Evolutionary conservation across 2,888 invertebrate species (phyloP), one percentile per base, ranked within the genome.

Genomic region (Tetragnatha montana): DNA sequence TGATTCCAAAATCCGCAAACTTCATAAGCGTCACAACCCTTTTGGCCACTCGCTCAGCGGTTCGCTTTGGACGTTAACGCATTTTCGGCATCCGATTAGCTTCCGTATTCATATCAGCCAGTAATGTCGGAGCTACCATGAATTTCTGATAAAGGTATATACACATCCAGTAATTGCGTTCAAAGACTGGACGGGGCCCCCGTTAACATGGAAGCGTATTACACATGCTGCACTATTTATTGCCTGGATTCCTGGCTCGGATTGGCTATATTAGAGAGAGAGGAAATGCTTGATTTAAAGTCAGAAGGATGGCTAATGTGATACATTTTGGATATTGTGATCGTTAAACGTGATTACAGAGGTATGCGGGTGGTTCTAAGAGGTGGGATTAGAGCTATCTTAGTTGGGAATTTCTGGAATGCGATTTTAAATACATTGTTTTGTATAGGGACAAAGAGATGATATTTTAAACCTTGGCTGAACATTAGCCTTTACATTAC

Each of bases 81-180:
- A 35, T 82, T 82, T 51, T 51, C 22, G 10, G 51, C 22, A 74
- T 71, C 74, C 74, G 82, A 82, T 82, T 82, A 82, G 50, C 22
- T 14, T 47, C 35, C 14, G 51, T 17, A 73, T 82, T 74, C 82
- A 81, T 74, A 51, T 50, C 51, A 35, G 51, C 50, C 73, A 74
- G 74, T 82, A 73, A 73, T 73, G 73, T 71, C 17, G 51, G 47
- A 51, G 68, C n/a, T 35, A 22, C 71, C 73, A 82, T 82, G 82
- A 82, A 82, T 82, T 82, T 73, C 82, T 82, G 82, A 82, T 82
- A 82, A 82, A 74, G 82, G 73, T 17, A n/a, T 60, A 35, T 4
- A 17, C 82, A 35, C n/a, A 73, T 71, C 51, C 50, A 14, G 81
- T 82, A 82, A 82, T 82, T 82, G 60, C 82, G 17, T n/a, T 50